phyloP scores from a whole-genome alignment of 2,113 vertebrate species.

The Cygnus buccinator region DNA sequence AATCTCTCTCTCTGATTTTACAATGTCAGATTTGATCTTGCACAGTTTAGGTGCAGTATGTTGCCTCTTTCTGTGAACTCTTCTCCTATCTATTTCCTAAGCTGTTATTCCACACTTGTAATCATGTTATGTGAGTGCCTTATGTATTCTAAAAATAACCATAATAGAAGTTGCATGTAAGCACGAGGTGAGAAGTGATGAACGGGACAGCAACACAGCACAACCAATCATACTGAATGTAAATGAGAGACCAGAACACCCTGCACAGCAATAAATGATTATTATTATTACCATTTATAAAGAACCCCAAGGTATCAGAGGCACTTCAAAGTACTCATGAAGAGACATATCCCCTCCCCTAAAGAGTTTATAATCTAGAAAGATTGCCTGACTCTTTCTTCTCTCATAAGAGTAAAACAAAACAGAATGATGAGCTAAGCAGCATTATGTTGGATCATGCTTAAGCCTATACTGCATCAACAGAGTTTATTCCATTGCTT shows the following conservation, averaged over 20 bases:
- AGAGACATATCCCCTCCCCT: not conserved
- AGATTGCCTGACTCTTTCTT: not conserved
- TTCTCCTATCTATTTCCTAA: slow-evolving; percentile 53
- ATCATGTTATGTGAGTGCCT: slow-evolving; percentile 66
- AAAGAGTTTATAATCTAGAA: not conserved
- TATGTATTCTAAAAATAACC: slow-evolving; percentile 62
- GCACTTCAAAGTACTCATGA: not conserved
- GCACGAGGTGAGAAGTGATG: slow-evolving; percentile 69
- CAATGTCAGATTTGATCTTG: slow-evolving; percentile 41
- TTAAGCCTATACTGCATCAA: not conserved
- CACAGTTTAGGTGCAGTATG: slow-evolving; percentile 21
- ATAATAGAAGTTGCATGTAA: slow-evolving; percentile 64
- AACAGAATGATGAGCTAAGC: not conserved
- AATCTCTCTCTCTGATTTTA: slow-evolving; percentile 19
- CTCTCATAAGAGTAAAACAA: not conserved
- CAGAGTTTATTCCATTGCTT: not conserved
- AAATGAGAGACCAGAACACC: not conserved
- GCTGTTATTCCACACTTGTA: slow-evolving; percentile 63
- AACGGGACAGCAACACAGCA: slow-evolving; percentile 33
- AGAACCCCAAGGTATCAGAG: not conserved
- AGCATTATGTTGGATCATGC: not conserved
- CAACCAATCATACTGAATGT: not conserved
- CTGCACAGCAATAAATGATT: not conserved
- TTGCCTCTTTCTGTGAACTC: slow-evolving; percentile 41
- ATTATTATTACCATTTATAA: slow-evolving; percentile 22